Evolutionary conservation across 2,113 vertebrate species (phyloP), one percentile per base, ranked within the genome.

Genomic region (Lonchura striata): DNA sequence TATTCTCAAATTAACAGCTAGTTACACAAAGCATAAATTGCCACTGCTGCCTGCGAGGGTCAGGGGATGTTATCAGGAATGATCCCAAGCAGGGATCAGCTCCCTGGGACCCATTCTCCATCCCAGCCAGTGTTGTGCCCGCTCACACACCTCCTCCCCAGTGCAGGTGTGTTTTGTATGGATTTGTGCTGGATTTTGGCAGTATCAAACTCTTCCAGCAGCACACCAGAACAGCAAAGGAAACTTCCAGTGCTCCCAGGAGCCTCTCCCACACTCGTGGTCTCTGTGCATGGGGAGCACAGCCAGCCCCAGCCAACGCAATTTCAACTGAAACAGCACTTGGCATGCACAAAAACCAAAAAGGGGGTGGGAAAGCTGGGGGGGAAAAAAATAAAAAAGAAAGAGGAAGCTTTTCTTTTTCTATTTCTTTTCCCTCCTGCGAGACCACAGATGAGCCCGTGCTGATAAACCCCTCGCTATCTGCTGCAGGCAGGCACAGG

Each of bases 151-250:
- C 77, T 65, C 53, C 57, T 49, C 33, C 49, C 28, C 59, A 9
- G 21, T 0, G 4, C 33, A 77, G 50, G 5, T 0, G 6, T 0
- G 1, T 3, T 8, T 15, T 2, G 0, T 1, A n/a, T 0, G n/a
- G 59, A 44, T 60, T 19, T 41, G 11, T 27, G n/a, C 35, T 35
- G 39, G 15, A 1, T 66, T 69, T n/a, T 2, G 8, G 42, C 47
- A 24, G 39, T 4, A 66, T 15, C 44, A 13, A 20, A 25, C 28
- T 12, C 64, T 33, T 47, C 35, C 76, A 70, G 46, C 68, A 28
- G 47, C 37, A 49, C 41, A 35, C 2, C 0, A 1, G 49, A 88
- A 54, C 63, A 74, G 52, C 76, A 63, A 64, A 81, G 65, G 17
- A 54, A 41, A 49, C 16, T 33, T n/a, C 33, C 72, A 72, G 46